These are phyloP conservation scores for Neoitamus cyanurus DNA, from an alignment of 2,888 invertebrate species.

Conservation along the genomic window DNA sequence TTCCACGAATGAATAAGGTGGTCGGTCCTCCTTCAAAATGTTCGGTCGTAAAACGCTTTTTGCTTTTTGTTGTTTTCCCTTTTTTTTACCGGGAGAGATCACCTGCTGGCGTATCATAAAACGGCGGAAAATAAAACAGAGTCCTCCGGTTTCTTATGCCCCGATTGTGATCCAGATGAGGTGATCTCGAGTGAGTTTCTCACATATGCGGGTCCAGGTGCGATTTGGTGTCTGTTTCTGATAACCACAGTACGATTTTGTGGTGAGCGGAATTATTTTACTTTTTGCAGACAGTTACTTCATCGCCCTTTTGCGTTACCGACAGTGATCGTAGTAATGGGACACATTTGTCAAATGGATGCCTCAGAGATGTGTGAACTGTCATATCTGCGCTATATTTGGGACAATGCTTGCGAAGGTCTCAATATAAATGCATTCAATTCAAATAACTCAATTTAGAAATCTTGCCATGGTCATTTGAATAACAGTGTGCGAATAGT, in stretches of 20 bases:
- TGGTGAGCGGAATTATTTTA: conserved; percentile 4
- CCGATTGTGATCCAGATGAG: too few species aligned
- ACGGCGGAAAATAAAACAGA: not conserved
- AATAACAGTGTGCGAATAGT: too few species aligned
- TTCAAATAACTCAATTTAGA: too few species aligned
- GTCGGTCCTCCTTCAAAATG: not conserved
- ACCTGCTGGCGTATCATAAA: conserved; percentile 16
- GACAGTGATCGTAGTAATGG: not conserved
- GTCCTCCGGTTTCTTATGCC: not conserved
- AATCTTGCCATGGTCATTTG: too few species aligned
- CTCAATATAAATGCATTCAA: too few species aligned
- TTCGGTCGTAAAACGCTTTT: not conserved
- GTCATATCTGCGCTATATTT: not conserved
- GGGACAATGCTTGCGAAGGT: not conserved
- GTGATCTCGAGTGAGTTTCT: not conserved
- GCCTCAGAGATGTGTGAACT: not conserved
- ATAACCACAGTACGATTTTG: not conserved
- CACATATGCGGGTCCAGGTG: conserved; percentile 23
- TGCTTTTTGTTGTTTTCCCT: not conserved
- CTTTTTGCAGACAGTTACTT: not conserved
- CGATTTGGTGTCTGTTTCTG: conserved; percentile 13
- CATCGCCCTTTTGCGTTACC: not conserved
- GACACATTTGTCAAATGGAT: not conserved
- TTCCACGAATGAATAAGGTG: not conserved
- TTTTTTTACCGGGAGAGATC: not conserved